These are phyloP conservation scores for Nesoenas mayeri DNA, from an alignment of 2,113 vertebrate genomes.

Conservation along the genomic window DNA sequence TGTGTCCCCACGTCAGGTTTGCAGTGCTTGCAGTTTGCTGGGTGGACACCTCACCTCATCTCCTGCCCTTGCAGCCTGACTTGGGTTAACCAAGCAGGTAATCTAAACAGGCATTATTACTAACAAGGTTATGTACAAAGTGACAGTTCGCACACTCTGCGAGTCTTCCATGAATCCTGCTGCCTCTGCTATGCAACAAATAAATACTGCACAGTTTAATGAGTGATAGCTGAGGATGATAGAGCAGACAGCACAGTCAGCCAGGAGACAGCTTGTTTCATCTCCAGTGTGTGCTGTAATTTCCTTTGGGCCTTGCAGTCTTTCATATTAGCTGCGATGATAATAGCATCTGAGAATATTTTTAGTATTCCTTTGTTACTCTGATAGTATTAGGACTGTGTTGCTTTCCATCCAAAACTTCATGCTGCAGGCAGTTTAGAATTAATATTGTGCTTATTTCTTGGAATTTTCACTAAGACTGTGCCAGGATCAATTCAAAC, in stretches of 20 bases:
- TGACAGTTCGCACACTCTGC: background rate
- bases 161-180: background rate
- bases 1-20: background rate
- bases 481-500: background rate
- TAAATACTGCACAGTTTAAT: background rate
- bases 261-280: slow-evolving; percentile 7
- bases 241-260: background rate
- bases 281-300: background rate
- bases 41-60: background rate
- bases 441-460: background rate
- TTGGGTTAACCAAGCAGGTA: slow-evolving; percentile 3
- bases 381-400: rapidly evolving
- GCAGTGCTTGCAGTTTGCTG: background rate
- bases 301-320: background rate
- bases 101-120: background rate
- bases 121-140: background rate
- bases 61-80: background rate
- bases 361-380: background rate
- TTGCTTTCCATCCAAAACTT: background rate
- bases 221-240: background rate
- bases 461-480: background rate
- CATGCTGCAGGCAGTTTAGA: background rate
- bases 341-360: background rate
- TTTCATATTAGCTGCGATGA: slow-evolving; percentile 21
- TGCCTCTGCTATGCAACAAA: background rate